A percentile compares a stretch with the other conserved stretches of the same genome.
Conservation (phyloP, 2,888 invertebrate species). For the Volucella bombylans region DNA sequence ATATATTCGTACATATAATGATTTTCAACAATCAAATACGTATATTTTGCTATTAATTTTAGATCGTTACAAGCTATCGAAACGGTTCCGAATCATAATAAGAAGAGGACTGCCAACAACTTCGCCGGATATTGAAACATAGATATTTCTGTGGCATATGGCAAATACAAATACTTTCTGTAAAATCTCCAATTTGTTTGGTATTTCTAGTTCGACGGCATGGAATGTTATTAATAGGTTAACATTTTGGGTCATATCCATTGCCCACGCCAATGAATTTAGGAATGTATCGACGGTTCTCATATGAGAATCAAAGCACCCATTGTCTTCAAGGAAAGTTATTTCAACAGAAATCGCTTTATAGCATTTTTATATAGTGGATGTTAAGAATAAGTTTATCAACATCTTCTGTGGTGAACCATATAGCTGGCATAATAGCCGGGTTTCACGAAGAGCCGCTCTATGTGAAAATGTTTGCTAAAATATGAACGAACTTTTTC, state of each 20-base stretch:
- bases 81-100: not conserved
- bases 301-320: conserved; percentile 20
- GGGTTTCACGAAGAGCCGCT: conserved; percentile 13
- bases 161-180: no score
- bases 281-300: conserved; percentile 74
- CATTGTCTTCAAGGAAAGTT: conserved; percentile 53
- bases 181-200: no score
- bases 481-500: conserved; percentile 27
- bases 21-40: not conserved
- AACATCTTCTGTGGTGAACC: conserved; percentile 35
- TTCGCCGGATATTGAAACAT: not conserved
- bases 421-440: no score
- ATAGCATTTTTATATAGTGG: conserved; percentile 75
- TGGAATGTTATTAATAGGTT: conserved; percentile 20
- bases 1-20: not conserved
- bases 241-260: not conserved
- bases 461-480: conserved; percentile 6
- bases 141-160: conserved; percentile 2
- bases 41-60: not conserved
- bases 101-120: conserved; percentile 2
- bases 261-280: conserved; percentile 27
- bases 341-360: conserved; percentile 72
- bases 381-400: conserved; percentile 73
- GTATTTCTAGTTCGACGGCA: conserved; percentile 5
- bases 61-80: conserved; percentile 9